Evolutionary conservation across 1,140 invertebrate genomes (phyloP).

Genomic region (Achatina immaculata): DNA sequence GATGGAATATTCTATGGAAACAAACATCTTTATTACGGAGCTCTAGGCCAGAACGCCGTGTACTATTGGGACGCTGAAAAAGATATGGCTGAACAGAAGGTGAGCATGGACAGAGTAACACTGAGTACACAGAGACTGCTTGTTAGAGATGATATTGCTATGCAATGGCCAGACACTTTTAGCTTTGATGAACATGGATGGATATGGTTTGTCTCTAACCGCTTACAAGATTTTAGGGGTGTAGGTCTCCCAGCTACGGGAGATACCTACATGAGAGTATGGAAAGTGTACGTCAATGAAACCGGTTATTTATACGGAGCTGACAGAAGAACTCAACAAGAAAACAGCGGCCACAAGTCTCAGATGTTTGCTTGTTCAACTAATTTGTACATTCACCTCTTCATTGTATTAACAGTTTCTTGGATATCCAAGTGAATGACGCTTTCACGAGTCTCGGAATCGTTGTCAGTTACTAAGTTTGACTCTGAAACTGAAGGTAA

Average conservation of each 20-base stretch:
- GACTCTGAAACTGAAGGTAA: no score
- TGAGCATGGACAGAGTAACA: background rate
- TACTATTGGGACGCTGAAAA: constrained; percentile 19
- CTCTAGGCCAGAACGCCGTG: background rate
- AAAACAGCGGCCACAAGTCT: no score
- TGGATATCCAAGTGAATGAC: no score
- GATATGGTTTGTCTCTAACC: constrained; percentile 18
- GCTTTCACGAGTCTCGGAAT: no score
- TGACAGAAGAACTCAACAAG: no score
- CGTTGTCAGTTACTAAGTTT: no score
- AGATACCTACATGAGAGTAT: background rate
- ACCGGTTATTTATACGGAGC: background rate
- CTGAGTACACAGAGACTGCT: background rate
- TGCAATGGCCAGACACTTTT: constrained; percentile 26
- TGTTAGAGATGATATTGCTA: background rate
- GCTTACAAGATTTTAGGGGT: background rate
- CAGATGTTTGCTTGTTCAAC: no score
- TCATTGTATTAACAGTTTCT: no score
- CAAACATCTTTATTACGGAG: constrained; percentile 11
- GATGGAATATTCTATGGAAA: background rate
- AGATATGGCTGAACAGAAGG: background rate
- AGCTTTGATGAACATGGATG: constrained; percentile 14
- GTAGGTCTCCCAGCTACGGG: background rate
- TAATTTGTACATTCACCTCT: no score
- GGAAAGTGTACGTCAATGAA: constrained; percentile 1